Evolutionary conservation across 30 jellyfish, hydroid and myxozoan genomes (phyloP).

Genomic region (Aurelia aurita complex sp. Pacific): DNA sequence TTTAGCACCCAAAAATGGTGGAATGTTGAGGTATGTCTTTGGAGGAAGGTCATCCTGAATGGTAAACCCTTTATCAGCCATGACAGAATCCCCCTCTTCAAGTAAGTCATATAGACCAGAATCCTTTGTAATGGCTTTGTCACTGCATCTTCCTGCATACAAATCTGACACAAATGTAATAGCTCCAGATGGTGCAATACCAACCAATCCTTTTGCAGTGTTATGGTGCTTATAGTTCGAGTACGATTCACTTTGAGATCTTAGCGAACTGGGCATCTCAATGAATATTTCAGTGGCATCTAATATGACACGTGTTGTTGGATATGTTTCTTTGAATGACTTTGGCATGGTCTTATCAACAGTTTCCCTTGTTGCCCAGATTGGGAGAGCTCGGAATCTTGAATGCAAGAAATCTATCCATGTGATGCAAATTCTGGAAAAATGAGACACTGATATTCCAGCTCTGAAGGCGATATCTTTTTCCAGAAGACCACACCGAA

Average conservation of each 20-base stretch:
- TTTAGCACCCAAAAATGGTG: slow-evolving; percentile 62
- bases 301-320: not conserved
- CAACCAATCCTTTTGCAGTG: slow-evolving; percentile 84
- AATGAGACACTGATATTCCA: no score
- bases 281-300: slow-evolving; percentile 55
- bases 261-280: slow-evolving; percentile 57
- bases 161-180: no score
- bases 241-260: slow-evolving; percentile 67
- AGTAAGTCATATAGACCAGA: slow-evolving; percentile 28
- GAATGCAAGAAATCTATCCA: no score
- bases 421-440: no score
- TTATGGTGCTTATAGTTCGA: slow-evolving; percentile 63
- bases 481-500: no score
- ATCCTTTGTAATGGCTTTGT: slow-evolving; percentile 9
- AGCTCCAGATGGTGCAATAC: not conserved
- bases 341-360: no score
- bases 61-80: slow-evolving; percentile 47
- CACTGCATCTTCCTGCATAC: no score
- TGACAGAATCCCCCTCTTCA: not conserved
- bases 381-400: not conserved
- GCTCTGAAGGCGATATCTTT: no score
- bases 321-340: no score
- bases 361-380: no score
- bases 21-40: slow-evolving; percentile 29
- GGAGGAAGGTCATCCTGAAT: slow-evolving; percentile 37